These are phyloP conservation scores for Sander lucioperca DNA, from an alignment of 2,113 vertebrate species.

Conservation along the genomic window DNA sequence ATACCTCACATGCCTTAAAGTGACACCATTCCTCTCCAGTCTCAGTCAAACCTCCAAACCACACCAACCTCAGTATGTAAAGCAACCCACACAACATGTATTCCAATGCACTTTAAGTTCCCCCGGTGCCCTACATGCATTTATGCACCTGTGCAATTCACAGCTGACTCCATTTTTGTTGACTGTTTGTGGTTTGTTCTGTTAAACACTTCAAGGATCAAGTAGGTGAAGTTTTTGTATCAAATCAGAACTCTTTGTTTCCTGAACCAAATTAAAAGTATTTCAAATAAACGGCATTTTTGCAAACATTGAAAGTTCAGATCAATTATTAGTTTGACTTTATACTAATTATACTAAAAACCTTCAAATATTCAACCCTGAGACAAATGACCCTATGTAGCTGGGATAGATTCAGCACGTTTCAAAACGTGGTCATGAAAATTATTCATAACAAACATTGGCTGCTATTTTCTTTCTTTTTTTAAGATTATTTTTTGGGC, in stretches of 20 bases:
- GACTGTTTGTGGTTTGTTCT: constrained; percentile 44
- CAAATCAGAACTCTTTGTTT: neutral
- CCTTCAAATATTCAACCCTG: neutral
- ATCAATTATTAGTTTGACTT: neutral
- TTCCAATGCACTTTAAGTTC: constrained; percentile 22
- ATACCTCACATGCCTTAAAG: neutral
- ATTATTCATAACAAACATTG: too few species aligned
- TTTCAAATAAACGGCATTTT: neutral
- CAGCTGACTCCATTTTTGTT: neutral
- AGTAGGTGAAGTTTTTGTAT: neutral
- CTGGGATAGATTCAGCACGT: neutral
- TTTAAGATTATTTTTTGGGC: too few species aligned
- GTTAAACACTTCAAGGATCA: neutral
- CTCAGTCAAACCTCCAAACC: constrained; percentile 10
- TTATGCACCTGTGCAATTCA: constrained; percentile 24
- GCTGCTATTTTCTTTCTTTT: too few species aligned
- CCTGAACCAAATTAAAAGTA: neutral
- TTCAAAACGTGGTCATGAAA: neutral
- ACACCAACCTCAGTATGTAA: constrained; percentile 33
- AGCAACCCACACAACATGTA: neutral
- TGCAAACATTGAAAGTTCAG: neutral
- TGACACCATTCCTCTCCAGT: neutral
- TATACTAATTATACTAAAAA: neutral
- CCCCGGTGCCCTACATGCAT: neutral
- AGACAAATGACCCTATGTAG: neutral